Evolutionary conservation across 2,113 vertebrate genomes (phyloP), one percentile per base, ranked within the genome.

Genomic region (Melospiza georgiana): DNA sequence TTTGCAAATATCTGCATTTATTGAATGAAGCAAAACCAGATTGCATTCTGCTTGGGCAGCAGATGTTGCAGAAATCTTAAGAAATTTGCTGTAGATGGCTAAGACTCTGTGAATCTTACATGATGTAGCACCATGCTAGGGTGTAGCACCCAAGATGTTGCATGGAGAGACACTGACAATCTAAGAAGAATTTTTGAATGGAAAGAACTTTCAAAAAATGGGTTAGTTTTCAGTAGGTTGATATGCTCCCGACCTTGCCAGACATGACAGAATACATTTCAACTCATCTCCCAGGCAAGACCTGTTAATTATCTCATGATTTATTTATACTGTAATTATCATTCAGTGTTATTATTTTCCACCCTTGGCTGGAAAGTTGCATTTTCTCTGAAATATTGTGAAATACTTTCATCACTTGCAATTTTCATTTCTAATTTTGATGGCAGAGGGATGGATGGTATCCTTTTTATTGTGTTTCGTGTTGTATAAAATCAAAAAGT

Each of bases 261-360:
- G 75, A 76, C 65, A 46, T n/a, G 31, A 87, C 55, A 84, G 46
- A 96, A 72, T 52, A 39, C 52, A 74, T 80, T 94, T 92, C 25
- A 94, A 55, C 31, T 48, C 20, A 17, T 93, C 12, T 80, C 67
- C 59, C 48, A 92, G n/a, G 19, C 39, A 83, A 89, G 67, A 75
- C 57, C 15, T 65, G 37, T 95, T 93, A 74, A 89, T 93, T 94
- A 94, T 89, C 74, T 89, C 35, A 43, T 78, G 14, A 74, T 89
- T 93, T 93, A 83, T 94, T 78, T 89, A 84, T 90, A 83, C 19
- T 23, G 23, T 82, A 46, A 48, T 90, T 78, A 68, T 52, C 49
- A 74, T 16, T 39, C 33, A 61, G 14, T 58, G n/a, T 20, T 52
- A 24, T 1, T 22, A 84, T 91, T 92, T 95, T 68, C 49, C n/a